Base-by-base conservation (phyloP, 2,888 invertebrate species). In the Andrena flavipes region DNA sequence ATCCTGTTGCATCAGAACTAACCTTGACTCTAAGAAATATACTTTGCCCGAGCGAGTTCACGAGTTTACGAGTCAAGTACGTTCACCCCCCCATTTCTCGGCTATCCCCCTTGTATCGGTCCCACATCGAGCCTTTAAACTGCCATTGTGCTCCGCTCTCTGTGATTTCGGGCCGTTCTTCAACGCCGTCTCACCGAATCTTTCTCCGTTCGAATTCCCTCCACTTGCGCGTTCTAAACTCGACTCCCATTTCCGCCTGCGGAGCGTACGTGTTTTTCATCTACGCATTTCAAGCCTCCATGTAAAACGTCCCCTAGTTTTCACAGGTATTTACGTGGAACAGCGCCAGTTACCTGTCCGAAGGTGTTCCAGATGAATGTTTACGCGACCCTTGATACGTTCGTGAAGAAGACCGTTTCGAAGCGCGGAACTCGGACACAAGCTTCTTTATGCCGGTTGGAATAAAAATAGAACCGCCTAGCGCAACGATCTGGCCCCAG, bases 1-100 rank as follows among this genome's bases (percentile, higher is more conserved):
- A 89, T 93, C 92, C 93, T 92, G 92, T 92, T 93, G 93, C 93
- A 94, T 93, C 92, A 91, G 88, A 88, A 72, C 84, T 82, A 93
- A 91, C 93, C 93, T 93, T 93, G 92, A 93, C 92, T 93, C 90
- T 90, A 92, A 92, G 92, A 92, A 92, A 89, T 90, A 87, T 90
- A 89, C 87, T 89, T 90, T 88, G 90, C 84, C 60, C 59, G 74
- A 70, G 73, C 51, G 77, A 80, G 70, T 79, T 80, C 80, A 80
- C 85, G 83, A 87, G 87, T 89, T 87, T 87, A 86, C 87, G 87
- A 87, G 82, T 84, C 77, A 86, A 91, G 91, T 90, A 89, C 90
- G 84, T 90, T 91, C 88, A 88, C 88, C 85, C 81, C 80, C 80
- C 74, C 77, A 29, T 68, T 76, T 82, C 81, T 76, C 77, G 76